phyloP scores from a whole-genome alignment of 2,113 vertebrate species.

The Leptosomus discolor region DNA sequence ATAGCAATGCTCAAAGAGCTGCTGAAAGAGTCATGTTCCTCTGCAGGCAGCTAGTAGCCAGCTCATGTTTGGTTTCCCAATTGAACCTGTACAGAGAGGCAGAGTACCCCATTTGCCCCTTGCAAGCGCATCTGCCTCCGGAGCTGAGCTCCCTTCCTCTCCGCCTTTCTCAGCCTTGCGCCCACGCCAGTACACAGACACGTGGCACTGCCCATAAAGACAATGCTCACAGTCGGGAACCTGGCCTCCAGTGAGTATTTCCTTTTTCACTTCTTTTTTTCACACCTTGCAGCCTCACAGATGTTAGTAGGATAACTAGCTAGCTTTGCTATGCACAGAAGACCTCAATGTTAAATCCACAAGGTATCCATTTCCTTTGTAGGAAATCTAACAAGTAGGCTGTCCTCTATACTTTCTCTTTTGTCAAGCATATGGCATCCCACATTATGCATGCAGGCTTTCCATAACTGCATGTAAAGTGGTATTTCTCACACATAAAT shows the following conservation, averaged over 20 bases:
- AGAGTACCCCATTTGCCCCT: background rate
- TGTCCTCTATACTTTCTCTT: background rate
- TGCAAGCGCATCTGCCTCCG: background rate
- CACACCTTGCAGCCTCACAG: background rate
- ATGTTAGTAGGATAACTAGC: background rate
- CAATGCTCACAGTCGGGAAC: background rate
- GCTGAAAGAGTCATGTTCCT: background rate
- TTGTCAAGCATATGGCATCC: conserved; percentile 17
- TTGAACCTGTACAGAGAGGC: background rate
- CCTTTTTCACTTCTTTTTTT: background rate
- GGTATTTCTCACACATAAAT: conserved; percentile 12
- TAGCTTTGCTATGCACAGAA: background rate
- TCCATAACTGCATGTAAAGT: background rate
- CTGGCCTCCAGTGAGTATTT: background rate
- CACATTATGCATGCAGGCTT: conserved; percentile 15
- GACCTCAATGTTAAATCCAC: background rate
- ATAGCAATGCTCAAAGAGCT: background rate
- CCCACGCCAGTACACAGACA: background rate
- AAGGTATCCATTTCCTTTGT: background rate
- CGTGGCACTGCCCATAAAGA: background rate
- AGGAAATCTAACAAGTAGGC: background rate
- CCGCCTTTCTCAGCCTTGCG: background rate
- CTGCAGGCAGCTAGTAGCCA: background rate
- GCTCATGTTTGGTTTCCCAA: background rate
- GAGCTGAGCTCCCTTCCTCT: background rate